Base-by-base conservation (phyloP, 2,113 vertebrate genomes). In the Mungos mungo region DNA sequence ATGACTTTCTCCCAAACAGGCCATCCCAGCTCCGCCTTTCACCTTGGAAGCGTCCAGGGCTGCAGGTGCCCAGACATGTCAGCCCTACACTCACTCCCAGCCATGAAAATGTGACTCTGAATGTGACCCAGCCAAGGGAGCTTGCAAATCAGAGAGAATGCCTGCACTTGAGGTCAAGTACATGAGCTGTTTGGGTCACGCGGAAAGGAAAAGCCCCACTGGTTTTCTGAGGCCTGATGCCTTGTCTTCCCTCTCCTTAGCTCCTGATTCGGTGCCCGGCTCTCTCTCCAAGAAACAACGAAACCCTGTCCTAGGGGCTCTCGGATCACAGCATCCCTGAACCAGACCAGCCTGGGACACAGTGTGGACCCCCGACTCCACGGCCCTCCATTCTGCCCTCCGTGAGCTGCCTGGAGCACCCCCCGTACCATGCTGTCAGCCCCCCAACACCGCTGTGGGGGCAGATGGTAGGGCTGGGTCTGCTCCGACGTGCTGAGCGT, bases 401-500 rank as follows among this genome's bases (percentile, higher is more conserved):
- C 74, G 10, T 1, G 33, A 65, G 52, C 41, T 11, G 33, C 69
- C 45, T 5, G 23, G 38, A 50, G 11, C 8, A 47, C 74, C 74
- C 5, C 38, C 38, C 63, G 1, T 6, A 1, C 4, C 25, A 38
- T 31, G 50, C 8, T 33, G 47, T 27, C 19, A 9, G 33, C 29
- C 29, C 31, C 21, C n/a, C 65, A 2, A 11, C 21, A 11, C 3
- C 0, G 35, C 12, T 3, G 33, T 7, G 4, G 38, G 54, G 63
- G 50, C 3, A 9, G 50, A 16, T 0, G 0, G 0, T 0, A 4
- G 54, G 54, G 74, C 38, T 9, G 71, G 50, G 54, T 68, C 16
- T 7, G 41, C 29, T 38, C 66, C 2, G 35, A 60, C 71, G 14
- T 0, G 3, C 31, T 0, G 0, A 69, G 35, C 4, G n/a, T 33